Conservation (phyloP, 92 coral and sea anemone species). For the Epizoanthus rinbou region DNA sequence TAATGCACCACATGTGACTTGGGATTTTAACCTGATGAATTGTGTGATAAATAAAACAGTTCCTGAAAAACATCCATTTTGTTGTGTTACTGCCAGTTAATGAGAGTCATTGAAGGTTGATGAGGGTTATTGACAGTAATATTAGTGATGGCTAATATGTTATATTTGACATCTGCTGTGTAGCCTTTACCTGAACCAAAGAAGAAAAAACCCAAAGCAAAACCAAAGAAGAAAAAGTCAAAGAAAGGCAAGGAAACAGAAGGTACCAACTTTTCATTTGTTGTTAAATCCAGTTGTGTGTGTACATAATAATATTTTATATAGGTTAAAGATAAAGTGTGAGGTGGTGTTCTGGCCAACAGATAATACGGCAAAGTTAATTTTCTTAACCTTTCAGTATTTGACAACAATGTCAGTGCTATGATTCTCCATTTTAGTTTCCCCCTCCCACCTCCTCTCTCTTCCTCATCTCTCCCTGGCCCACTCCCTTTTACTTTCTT, state of each 20-base stretch:
- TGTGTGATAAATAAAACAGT: neutral
- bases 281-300: too few relatives aligned
- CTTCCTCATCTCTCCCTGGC: too few relatives aligned
- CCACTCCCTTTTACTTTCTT: too few relatives aligned
- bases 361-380: too few relatives aligned
- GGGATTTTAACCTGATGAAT: neutral
- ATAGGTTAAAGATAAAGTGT: too few relatives aligned
- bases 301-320: too few relatives aligned
- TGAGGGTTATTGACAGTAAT: neutral
- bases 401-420: too few relatives aligned
- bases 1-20: neutral
- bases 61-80: too few relatives aligned
- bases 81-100: slow-evolving; percentile 1
- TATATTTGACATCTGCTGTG: neutral
- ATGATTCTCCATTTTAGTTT: too few relatives aligned
- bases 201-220: slow-evolving; percentile 34
- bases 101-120: neutral
- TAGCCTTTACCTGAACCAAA: slow-evolving; percentile 30
- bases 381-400: too few relatives aligned
- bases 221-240: slow-evolving; percentile 28
- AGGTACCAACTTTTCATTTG: neutral
- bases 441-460: too few relatives aligned
- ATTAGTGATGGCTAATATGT: neutral
- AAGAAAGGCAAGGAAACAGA: slow-evolving; percentile 28
- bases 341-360: too few relatives aligned